Base-by-base conservation (phyloP, 2,797 vertebrate genomes). In the Pempheris klunzingeri region DNA sequence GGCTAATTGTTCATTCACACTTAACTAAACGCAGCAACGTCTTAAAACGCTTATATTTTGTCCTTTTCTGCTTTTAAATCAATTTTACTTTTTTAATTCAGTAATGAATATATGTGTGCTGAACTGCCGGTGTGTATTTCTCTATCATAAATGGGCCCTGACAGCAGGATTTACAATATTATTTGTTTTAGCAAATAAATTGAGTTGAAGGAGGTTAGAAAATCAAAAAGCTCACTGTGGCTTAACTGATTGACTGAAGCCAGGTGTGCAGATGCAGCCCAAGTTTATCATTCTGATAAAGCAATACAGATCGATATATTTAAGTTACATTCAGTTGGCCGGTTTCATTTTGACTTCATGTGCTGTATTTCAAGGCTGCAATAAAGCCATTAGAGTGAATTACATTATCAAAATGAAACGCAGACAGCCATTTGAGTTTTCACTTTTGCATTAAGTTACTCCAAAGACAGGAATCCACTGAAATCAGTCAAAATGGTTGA, bases 281-380 rank as follows among this genome's bases (percentile, higher is more conserved):
- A 30, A n/a, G n/a, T 53, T 26, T 39, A 24, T n/a, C 18, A 4
- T 53, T 57, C n/a, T 41, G 4, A 15, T 32, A 15, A 20, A 67
- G 46, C 14, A 41, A 7, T 36, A 7, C 15, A 66, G 7, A 14
- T 60, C 61, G 15, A 20, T 44, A 22, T 24, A 61, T 11, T 26
- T 12, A 2, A 64, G 60, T 64, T 39, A 5, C 17, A 59, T 71
- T 46, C 28, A 43, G 26, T n/a, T 67, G n/a, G 46, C 6, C 59
- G 11, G 1, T 18, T 15, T 32, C 5, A 7, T 62, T 50, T 58
- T 0, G 1, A 7, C 44, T 75, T 44, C 6, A 14, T 28, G 10
- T 60, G 36, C n/a, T 46, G 26, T 12, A 20, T 80, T 53, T 60
- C 39, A 71, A 78, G 73, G 57, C 36, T 74, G 30, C 26, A 52